These are phyloP conservation scores for Caenorhabditis latens DNA, from an alignment of 1,140 invertebrate species.

Conservation along the genomic window DNA sequence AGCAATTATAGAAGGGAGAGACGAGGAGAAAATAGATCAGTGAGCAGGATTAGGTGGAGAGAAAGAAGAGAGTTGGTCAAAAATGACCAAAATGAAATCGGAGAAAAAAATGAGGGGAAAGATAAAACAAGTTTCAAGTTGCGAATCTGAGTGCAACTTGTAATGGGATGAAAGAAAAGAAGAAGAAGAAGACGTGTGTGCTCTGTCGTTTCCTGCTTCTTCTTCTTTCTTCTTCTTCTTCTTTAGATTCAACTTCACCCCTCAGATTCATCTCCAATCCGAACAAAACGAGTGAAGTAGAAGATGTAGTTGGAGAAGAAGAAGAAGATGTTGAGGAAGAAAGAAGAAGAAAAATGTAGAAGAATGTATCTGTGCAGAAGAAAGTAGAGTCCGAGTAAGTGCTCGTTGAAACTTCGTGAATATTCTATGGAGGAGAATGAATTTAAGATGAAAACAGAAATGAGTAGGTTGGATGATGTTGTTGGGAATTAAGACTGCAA, in stretches of 20 bases:
- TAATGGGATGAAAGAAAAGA: conserved; percentile 54
- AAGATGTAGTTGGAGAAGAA: not conserved
- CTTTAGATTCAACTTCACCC: conserved; percentile 8
- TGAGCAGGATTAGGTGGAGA: not conserved
- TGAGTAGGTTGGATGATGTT: not conserved
- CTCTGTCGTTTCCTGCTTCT: conserved; percentile 27
- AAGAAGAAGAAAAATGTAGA: not conserved
- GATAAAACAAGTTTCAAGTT: conserved; percentile 28
- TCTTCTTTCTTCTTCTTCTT: conserved; percentile 39
- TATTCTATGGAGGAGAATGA: conserved; percentile 28
- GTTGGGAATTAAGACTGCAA: no score
- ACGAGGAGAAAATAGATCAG: not conserved
- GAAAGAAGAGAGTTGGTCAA: not conserved
- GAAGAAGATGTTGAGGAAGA: not conserved
- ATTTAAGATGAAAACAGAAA: not conserved
- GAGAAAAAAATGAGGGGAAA: not conserved
- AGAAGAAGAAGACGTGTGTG: conserved; percentile 5
- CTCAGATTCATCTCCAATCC: conserved; percentile 51
- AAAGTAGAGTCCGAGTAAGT: not conserved
- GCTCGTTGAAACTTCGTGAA: conserved; percentile 51
- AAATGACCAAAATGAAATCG: conserved; percentile 9
- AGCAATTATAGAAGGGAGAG: conserved; percentile 8
- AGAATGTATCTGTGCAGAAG: conserved; percentile 29
- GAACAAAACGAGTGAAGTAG: conserved; percentile 53
- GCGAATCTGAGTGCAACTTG: conserved; percentile 50